These are phyloP conservation scores for Tringa solitaria DNA, from an alignment of 2,113 vertebrate genomes.

Conservation along the genomic window DNA sequence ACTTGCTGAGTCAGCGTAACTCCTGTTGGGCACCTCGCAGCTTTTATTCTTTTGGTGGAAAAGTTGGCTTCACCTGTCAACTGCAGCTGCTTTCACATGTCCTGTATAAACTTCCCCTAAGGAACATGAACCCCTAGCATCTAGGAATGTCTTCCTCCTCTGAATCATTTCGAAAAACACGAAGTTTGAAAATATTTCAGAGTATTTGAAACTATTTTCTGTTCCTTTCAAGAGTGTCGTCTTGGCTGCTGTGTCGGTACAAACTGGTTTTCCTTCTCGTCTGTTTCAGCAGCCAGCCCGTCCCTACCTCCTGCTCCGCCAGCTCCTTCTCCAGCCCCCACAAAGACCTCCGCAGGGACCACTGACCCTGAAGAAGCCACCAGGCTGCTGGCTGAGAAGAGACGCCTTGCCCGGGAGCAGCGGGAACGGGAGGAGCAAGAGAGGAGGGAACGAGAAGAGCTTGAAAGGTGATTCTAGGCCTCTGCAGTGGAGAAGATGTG, in stretches of 20 bases:
- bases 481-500: background rate
- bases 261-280: background rate
- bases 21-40: background rate
- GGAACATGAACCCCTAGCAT: background rate
- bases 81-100: background rate
- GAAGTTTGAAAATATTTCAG: background rate
- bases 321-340: background rate
- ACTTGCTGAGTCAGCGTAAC: background rate
- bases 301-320: slow-evolving; percentile 39
- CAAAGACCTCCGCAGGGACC: slow-evolving; percentile 85
- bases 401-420: slow-evolving; percentile 90
- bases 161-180: background rate
- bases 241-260: background rate
- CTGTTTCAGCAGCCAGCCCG: background rate
- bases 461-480: slow-evolving; percentile 78
- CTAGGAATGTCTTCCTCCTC: background rate
- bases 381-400: slow-evolving; percentile 88
- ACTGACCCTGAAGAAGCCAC: slow-evolving; percentile 92
- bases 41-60: background rate
- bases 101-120: background rate
- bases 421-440: slow-evolving; percentile 89
- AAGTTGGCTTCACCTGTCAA: background rate
- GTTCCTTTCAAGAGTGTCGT: background rate
- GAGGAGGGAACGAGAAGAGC: slow-evolving; percentile 82
- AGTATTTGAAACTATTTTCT: background rate